Base-by-base conservation (phyloP, 2,888 invertebrate genomes). In the Tinea trinotella region DNA sequence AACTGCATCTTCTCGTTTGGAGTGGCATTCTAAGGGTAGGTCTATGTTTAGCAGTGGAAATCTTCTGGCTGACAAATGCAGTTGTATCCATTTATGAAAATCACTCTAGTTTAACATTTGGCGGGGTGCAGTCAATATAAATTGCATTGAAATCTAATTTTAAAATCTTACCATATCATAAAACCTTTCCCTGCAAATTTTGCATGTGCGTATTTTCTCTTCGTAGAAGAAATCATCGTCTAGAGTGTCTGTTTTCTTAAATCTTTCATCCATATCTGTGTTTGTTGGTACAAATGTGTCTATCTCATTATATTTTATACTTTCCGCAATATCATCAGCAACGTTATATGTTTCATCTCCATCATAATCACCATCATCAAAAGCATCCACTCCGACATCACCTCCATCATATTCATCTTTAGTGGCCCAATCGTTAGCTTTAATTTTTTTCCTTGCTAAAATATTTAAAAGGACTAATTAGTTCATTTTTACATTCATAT, bases 101-200 rank as follows among this genome's bases (percentile, higher is more conserved):
- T n/a, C n/a, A n/a, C n/a, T n/a, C n/a, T n/a, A n/a, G n/a, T n/a
- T n/a, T n/a, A n/a, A n/a, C n/a, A n/a, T n/a, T n/a, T n/a, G n/a
- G n/a, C n/a, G n/a, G n/a, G n/a, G n/a, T n/a, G n/a, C n/a, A n/a
- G n/a, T n/a, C n/a, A n/a, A n/a, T n/a, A n/a, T n/a, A n/a, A n/a
- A n/a, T n/a, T n/a, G n/a, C n/a, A n/a, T n/a, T n/a, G n/a, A n/a
- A n/a, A n/a, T n/a, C n/a, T n/a, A n/a, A n/a, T n/a, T n/a, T n/a
- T n/a, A n/a, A n/a, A 22, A 63, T 35, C 70, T 61, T 30, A 83
- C 83, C 70, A 71, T 59, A 57, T 76, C 63, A 60, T 63, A 60
- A 61, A 75, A 81, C 48, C 72, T 67, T 63, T 71, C 70, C 24
- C 59, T 63, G 57, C 79, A 82, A 50, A 62, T 61, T 48, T 66